Base-by-base conservation (phyloP, 2,888 invertebrate species). In the Sericinus montela region DNA sequence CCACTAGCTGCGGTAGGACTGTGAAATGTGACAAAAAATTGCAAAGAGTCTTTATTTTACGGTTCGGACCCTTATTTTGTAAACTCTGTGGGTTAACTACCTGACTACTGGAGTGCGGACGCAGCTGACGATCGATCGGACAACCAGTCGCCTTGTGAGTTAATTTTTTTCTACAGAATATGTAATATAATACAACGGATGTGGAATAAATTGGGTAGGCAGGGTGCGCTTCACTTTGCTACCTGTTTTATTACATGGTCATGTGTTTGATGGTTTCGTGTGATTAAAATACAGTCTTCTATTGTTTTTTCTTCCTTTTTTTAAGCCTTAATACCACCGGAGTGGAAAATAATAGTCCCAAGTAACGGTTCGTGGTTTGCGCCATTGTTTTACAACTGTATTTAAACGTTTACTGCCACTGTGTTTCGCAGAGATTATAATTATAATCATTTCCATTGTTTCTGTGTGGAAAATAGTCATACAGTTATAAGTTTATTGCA, bases 11-110 rank as follows among this genome's bases (percentile, higher is more conserved):
- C 70, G 79, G 80, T 79, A 71, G 63, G 70, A 78, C 84, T 80
- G 81, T 87, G 84, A 82, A 87, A 86, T 86, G 85, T 84, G 85
- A 85, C 81, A 87, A 87, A 86, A 86, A 87, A 84, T 82, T 78
- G 86, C 84, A 84, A 84, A 81, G 80, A 73, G 67, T 69, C 60
- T 63, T 72, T 68, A 70, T 78, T 78, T 78, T 80, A 61, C 54
- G 55, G 62, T 63, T 69, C 60, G 75, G 75, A 72, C 69, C 62
- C 65, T 61, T 57, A 68, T 77, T 83, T 81, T 76, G 85, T 84
- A 85, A 83, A 85, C 83, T 83, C 83, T 80, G 81, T 65, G 84
- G 85, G 75, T 66, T 67, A 63, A 75, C 84, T 86, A 86, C 86
- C 86, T 87, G 83, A 76, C 75, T 69, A 70, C 73, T 70, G 66